Evolutionary conservation across 2,113 vertebrate species (phyloP).

Genomic region (Forbesichthys papilliferus): DNA sequence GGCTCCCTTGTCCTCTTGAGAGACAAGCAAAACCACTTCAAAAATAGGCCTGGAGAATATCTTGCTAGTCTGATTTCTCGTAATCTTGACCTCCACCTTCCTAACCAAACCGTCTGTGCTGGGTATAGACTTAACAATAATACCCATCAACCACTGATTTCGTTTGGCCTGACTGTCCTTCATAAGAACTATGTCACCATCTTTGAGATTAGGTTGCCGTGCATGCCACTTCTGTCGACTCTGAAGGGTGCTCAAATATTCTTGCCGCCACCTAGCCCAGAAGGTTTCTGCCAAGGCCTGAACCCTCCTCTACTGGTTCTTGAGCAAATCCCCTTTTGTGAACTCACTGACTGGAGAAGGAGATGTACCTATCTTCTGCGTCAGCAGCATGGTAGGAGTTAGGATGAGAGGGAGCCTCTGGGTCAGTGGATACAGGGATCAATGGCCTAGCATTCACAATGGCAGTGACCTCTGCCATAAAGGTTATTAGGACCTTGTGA

Average conservation of each 20-base stretch:
- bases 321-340: background rate
- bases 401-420: background rate
- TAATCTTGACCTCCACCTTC: background rate
- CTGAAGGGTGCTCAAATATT: no score
- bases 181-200: no score
- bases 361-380: background rate
- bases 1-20: background rate
- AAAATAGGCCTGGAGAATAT: background rate
- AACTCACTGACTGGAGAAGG: background rate
- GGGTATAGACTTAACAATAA: background rate
- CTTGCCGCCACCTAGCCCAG: no score
- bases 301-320: no score
- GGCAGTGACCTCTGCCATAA: background rate
- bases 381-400: background rate
- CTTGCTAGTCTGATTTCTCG: background rate
- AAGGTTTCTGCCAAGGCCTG: no score
- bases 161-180: no score
- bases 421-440: background rate
- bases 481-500: background rate
- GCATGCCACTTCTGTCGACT: no score
- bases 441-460: no score
- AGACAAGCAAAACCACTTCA: background rate
- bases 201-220: no score
- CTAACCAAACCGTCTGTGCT: slow-evolving; percentile 4
- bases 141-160: no score